phyloP scores from a whole-genome alignment of 2,888 invertebrate species.

The Pollenia labialis region DNA sequence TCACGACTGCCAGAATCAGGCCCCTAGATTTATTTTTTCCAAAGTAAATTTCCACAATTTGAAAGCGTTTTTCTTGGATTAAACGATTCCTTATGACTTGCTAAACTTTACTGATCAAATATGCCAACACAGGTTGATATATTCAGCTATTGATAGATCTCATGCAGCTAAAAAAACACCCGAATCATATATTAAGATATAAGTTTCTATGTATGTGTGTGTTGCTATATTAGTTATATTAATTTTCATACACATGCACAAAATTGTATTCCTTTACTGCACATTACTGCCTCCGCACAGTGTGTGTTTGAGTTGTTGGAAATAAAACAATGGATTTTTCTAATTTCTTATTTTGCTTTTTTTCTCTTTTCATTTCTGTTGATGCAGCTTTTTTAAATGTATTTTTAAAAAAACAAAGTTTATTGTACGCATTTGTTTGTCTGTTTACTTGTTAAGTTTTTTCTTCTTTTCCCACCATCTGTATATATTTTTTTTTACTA shows the following conservation, averaged over 20 bases:
- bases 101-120: no score
- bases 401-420: neutral
- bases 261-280: neutral
- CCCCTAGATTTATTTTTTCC: no score
- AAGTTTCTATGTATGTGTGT: neutral
- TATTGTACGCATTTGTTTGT: slow-evolving; percentile 35
- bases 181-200: no score
- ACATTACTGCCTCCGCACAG: neutral
- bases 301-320: neutral
- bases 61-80: no score
- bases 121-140: no score
- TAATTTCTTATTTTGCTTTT: slow-evolving; percentile 5
- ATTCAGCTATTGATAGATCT: no score
- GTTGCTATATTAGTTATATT: slow-evolving; percentile 12
- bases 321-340: neutral
- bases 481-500: neutral
- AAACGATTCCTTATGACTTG: no score
- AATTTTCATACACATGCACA: neutral
- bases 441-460: slow-evolving; percentile 2
- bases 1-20: no score
- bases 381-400: slow-evolving; percentile 35
- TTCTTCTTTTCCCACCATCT: neutral
- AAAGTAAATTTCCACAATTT: no score
- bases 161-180: no score
- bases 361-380: slow-evolving; percentile 9